These are phyloP conservation scores for Poeciliopsis retropinna DNA, from an alignment of 2,113 vertebrate species.

Conservation along the genomic window DNA sequence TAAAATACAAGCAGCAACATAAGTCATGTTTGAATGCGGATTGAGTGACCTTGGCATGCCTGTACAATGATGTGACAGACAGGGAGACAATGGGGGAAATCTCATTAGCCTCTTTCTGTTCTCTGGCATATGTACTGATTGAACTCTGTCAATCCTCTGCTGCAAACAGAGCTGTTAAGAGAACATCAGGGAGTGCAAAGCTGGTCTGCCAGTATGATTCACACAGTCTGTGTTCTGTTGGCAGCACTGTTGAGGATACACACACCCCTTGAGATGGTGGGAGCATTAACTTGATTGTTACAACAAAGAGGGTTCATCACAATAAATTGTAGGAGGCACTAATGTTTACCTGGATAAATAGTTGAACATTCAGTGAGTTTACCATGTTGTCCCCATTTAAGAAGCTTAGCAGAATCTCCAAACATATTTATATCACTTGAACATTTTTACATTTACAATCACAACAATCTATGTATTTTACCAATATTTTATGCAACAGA, in stretches of 20 bases:
- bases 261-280: conserved; percentile 23
- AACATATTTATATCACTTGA: background rate
- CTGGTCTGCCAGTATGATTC: conserved; percentile 52
- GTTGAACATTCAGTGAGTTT: conserved; percentile 13
- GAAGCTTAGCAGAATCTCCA: conserved; percentile 22
- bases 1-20: conserved; percentile 22
- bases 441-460: background rate
- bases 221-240: conserved; percentile 31
- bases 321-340: conserved; percentile 15
- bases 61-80: conserved; percentile 43
- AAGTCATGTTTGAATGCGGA: conserved; percentile 24
- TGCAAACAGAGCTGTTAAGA: conserved; percentile 51
- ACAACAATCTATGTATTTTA: background rate
- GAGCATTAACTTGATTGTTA: conserved; percentile 26
- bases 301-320: conserved; percentile 1
- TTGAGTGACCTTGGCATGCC: conserved; percentile 27
- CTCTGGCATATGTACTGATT: conserved; percentile 62
- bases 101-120: conserved; percentile 65
- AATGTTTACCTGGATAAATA: conserved; percentile 18
- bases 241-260: conserved; percentile 5
- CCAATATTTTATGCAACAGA: background rate
- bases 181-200: conserved; percentile 57
- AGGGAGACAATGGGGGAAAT: conserved; percentile 48
- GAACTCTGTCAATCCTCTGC: conserved; percentile 58
- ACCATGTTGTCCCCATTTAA: background rate